Conservation (phyloP, 1,140 invertebrate genomes). For the Drosophila pandora region DNA sequence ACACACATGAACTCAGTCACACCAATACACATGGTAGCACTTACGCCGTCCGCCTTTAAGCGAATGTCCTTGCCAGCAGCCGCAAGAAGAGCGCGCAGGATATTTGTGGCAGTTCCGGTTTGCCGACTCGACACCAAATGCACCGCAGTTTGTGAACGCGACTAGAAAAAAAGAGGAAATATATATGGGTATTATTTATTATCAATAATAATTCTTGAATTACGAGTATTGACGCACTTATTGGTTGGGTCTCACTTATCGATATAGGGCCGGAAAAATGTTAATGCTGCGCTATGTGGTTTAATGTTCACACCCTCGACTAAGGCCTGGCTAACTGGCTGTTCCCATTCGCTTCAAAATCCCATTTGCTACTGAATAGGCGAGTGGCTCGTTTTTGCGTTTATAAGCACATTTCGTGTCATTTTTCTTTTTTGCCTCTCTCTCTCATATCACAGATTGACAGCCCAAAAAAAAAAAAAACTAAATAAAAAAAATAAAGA, state of each 20-base stretch:
- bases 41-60: conserved; percentile 93
- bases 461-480: conserved; percentile 47
- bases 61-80: conserved; percentile 95
- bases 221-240: conserved; percentile 13
- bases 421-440: conserved; percentile 53
- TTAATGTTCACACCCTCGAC: conserved; percentile 39
- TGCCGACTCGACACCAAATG: conserved; percentile 95
- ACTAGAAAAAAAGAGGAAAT: conserved; percentile 43
- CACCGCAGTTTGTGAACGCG: conserved; percentile 92
- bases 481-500: conserved; percentile 19
- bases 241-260: conserved; percentile 29
- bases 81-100: conserved; percentile 92
- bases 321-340: conserved; percentile 32
- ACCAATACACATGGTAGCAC: conserved; percentile 73
- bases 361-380: conserved; percentile 68
- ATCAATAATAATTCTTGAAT: not conserved
- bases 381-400: conserved; percentile 57
- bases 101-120: conserved; percentile 94
- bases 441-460: conserved; percentile 75
- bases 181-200: conserved; percentile 10
- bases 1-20: conserved; percentile 1
- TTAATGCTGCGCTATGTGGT: conserved; percentile 14
- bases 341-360: conserved; percentile 75
- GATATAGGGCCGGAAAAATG: not conserved
- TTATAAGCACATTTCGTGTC: conserved; percentile 81